These are phyloP conservation scores for Trilocha varians DNA, from an alignment of 2,888 invertebrate species.

Conservation along the genomic window DNA sequence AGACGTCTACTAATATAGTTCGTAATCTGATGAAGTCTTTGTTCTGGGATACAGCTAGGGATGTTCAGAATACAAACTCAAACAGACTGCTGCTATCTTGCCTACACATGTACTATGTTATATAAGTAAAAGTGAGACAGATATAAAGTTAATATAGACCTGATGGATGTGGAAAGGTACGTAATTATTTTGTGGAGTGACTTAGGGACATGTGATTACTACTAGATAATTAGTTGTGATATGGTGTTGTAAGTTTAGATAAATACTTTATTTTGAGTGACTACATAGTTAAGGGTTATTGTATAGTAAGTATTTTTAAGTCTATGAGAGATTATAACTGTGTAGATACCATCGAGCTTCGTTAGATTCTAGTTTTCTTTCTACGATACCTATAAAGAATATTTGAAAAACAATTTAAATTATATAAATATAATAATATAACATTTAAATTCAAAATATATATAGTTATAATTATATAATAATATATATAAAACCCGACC, in stretches of 20 bases:
- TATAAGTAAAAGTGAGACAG: background rate
- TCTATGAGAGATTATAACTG: too few species aligned
- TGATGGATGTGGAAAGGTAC: background rate
- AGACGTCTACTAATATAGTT: background rate
- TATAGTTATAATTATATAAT: too few species aligned
- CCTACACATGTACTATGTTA: background rate
- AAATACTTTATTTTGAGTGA: too few species aligned
- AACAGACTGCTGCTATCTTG: background rate
- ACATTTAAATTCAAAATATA: too few species aligned
- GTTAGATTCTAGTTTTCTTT: too few species aligned
- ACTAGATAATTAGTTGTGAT: background rate
- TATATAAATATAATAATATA: too few species aligned
- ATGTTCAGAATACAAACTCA: background rate
- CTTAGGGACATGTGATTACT: background rate
- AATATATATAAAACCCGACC: too few species aligned
- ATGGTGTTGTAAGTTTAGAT: background rate
- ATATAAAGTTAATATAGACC: background rate
- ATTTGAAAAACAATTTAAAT: too few species aligned
- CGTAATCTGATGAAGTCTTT: background rate
- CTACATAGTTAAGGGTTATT: too few species aligned
- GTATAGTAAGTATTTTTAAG: too few species aligned
- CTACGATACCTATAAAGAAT: too few species aligned
- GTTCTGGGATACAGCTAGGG: background rate
- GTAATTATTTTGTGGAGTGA: background rate
- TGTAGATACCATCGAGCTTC: too few species aligned